Conservation (phyloP, 2,113 vertebrate genomes). For the Plecotus auritus region DNA sequence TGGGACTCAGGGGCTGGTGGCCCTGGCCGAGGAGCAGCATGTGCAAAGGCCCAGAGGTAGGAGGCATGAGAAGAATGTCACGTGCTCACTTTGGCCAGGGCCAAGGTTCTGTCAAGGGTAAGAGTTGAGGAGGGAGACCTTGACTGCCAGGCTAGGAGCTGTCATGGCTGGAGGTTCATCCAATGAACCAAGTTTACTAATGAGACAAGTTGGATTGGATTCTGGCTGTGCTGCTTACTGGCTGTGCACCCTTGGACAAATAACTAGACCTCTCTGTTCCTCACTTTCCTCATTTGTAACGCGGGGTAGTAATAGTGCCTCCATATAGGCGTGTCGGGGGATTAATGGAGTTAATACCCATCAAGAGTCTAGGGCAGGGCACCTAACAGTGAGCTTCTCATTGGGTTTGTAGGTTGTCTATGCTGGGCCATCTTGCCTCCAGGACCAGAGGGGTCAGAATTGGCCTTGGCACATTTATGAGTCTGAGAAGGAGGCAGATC, state of each 20-base stretch:
- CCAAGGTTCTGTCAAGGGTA: background rate
- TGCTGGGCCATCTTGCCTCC: background rate
- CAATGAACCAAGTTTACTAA: background rate
- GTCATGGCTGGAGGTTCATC: background rate
- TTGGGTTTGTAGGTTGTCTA: rapidly evolving
- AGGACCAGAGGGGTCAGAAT: background rate
- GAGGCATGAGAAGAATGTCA: background rate
- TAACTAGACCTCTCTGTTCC: background rate
- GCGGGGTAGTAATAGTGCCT: rapidly evolving
- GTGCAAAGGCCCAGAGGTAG: background rate
- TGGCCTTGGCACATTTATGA: rapidly evolving
- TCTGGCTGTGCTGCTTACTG: background rate
- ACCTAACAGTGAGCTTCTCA: rapidly evolving
- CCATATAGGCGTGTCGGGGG: rapidly evolving
- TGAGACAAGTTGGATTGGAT: background rate
- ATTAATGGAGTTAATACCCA: too few relatives aligned
- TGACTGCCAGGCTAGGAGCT: background rate
- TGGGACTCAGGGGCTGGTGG: background rate
- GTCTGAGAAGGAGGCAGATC: background rate
- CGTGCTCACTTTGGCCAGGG: background rate
- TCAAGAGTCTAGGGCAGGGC: background rate
- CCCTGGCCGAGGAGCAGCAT: background rate
- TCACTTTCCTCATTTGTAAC: background rate
- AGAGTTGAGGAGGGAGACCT: background rate
- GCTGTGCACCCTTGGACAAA: background rate